Base-by-base conservation (phyloP, 2,797 vertebrate genomes). In the Buphagus erythrorhynchus region DNA sequence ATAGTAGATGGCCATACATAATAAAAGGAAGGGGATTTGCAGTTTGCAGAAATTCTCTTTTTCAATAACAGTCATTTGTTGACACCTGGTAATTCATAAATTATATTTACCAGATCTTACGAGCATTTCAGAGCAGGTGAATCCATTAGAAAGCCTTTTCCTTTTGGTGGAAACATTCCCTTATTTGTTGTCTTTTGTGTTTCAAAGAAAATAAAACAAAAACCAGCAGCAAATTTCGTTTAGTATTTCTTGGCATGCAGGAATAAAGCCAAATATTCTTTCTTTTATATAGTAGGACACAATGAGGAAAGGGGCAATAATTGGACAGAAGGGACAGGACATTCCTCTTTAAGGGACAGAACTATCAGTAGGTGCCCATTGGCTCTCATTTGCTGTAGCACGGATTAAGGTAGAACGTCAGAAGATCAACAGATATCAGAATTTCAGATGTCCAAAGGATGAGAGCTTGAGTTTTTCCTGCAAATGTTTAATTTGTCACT, bases 61-160 rank as follows among this genome's bases (percentile, higher is more conserved):
- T 91, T 57, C 72, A 84, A 16, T 54, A 82, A 31, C 43, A 75
- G 40, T 85, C 18, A 29, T 84, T 77, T 92, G 57, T 43, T 79
- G 59, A 72, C 67, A 79, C 63, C 63, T 79, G 71, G 36, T 86
- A 66, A 85, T 93, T 87, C 85, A 67, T 94, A 74, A 91, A 58
- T n/a, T 85, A 4, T 69, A 28, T 80, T 85, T 95, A 65, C 17
- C 45, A 74, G 54, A 58, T 61, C 35, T 57, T 57, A 61, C 3
- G 33, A 73, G 28, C 38, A 6, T 76, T 92, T 92, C 5, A 40
- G 72, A 96, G 71, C 33, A 73, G 63, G 31, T 31, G 51, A 95
- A 96, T 54, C n/a, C 21, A 16, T 77, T 55, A 88, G 22, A 79
- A 86, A 86, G 33, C 18, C 31, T 90, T 88, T 77, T 86, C 14